Evolutionary conservation across 2,888 invertebrate genomes (phyloP), one percentile per base, ranked within the genome.

Genomic region (Pristionchus exspectatus): DNA sequence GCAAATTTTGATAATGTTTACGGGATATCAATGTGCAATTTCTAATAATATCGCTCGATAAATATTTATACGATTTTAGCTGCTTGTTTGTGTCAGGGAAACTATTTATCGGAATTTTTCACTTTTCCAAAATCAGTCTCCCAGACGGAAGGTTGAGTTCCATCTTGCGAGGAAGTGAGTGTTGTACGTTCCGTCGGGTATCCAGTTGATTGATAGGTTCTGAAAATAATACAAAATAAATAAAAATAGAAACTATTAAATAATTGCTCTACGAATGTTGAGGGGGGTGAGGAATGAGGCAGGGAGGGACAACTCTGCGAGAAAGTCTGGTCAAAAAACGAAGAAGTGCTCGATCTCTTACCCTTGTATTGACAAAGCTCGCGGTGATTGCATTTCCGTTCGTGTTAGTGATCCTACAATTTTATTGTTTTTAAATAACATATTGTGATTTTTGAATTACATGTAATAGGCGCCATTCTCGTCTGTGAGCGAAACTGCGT

Each of bases 111-210:
- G 4, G 44, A 44, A 44, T 44, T 44, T 5, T 44, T 9, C 44
- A 44, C 44, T 44, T 9, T 44, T 44, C 63, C 16, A 18, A 0
- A 1, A 1, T 63, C 63, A 63, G 21, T 63, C 63, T 5, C 63
- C 63, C 63, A 24, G 4, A 10, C 63, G 74, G 74, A 77, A 77
- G 44, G 33, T 77, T 44, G 74, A 77, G 74, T 44, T 77, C 33
- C 44, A 77, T 9, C 74, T 44, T 2, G 44, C 74, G 44, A 77
- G 33, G 24, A 77, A 77, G 12, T 77, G 74, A 18, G 74, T 77
- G 74, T 38, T 44, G 9, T 44, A 38, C 4, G 44, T 44, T 44
- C 74, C 74, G 18, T 77, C 74, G 12, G 74, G 74, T 1, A 38
- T 44, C 74, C 74, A 77, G 9, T 77, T 24, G 33, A 77, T 77